Percentiles rank a stretch among this genome's conserved stretches.
Conservation (phyloP, 2,113 vertebrate genomes). For the Danionella cerebrum region DNA sequence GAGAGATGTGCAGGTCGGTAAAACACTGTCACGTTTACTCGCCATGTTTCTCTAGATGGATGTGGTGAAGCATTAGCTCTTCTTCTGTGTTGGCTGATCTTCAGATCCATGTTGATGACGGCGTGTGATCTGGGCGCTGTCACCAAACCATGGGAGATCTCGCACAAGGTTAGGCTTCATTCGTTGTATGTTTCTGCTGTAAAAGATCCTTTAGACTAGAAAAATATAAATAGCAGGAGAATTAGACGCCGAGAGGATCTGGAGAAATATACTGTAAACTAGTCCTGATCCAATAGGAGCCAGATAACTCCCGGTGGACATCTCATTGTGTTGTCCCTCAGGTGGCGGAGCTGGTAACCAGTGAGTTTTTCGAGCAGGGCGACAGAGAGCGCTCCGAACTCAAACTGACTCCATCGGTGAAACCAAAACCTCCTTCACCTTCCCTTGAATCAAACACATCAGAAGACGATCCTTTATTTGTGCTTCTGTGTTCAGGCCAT, state of each 20-base stretch:
- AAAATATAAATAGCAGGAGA: too few relatives aligned
- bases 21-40: neutral
- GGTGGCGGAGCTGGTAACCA: constrained; percentile 97
- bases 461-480: neutral
- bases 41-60: too few relatives aligned
- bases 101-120: constrained; percentile 99
- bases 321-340: constrained; percentile 35
- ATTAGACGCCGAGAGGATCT: too few relatives aligned
- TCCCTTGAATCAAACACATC: too few relatives aligned
- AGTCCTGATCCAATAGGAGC: too few relatives aligned
- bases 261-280: too few relatives aligned
- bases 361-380: constrained; percentile 98
- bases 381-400: constrained; percentile 94
- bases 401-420: constrained; percentile 95
- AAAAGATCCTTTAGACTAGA: too few relatives aligned
- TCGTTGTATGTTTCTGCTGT: too few relatives aligned
- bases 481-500: constrained; percentile 77
- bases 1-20: constrained; percentile 87
- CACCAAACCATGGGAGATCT: constrained; percentile 99
- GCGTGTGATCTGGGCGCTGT: constrained; percentile 98
- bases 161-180: constrained; percentile 97
- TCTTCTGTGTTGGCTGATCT: neutral
- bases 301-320: too few relatives aligned
- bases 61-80: neutral
- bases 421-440: constrained; percentile 45